These are phyloP conservation scores for Nasua narica DNA, from an alignment of 2,797 vertebrate species.

Conservation along the genomic window DNA sequence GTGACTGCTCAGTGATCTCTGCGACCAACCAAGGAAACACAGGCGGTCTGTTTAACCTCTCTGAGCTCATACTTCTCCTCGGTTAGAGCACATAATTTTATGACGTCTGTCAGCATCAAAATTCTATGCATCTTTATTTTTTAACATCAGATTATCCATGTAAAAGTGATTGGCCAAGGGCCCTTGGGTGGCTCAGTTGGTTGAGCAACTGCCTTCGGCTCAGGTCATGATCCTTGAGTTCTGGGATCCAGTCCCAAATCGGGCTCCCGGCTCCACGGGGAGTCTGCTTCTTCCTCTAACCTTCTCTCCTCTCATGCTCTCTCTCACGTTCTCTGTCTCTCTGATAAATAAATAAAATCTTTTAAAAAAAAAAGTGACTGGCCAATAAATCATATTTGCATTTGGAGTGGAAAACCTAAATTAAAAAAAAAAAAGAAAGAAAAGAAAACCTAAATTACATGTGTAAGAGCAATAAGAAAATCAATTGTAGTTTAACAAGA, in stretches of 20 bases:
- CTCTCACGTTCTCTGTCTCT: too few relatives aligned
- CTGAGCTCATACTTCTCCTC: not conserved
- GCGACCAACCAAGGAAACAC: not conserved
- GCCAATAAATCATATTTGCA: not conserved
- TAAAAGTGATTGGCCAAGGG: conserved; percentile 15
- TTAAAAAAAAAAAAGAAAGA: too few relatives aligned
- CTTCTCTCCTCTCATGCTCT: too few relatives aligned
- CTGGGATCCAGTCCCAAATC: too few relatives aligned
- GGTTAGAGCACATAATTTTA: not conserved
- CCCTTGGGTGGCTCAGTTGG: too few relatives aligned
- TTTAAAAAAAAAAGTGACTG: conserved; percentile 27
- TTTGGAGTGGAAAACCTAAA: not conserved
- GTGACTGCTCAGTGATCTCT: not conserved
- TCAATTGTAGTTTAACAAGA: not conserved
- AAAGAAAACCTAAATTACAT: not conserved
- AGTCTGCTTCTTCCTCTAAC: too few relatives aligned
- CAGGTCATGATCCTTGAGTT: too few relatives aligned
- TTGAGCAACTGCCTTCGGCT: too few relatives aligned
- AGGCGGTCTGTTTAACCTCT: not conserved
- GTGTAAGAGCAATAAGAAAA: not conserved
- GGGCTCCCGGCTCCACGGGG: too few relatives aligned
- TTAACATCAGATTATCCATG: not conserved
- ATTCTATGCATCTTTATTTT: not conserved
- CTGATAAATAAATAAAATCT: too few relatives aligned
- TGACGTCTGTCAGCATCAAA: not conserved